Conservation (phyloP, 2,113 vertebrate genomes). For the Bos javanicus region DNA sequence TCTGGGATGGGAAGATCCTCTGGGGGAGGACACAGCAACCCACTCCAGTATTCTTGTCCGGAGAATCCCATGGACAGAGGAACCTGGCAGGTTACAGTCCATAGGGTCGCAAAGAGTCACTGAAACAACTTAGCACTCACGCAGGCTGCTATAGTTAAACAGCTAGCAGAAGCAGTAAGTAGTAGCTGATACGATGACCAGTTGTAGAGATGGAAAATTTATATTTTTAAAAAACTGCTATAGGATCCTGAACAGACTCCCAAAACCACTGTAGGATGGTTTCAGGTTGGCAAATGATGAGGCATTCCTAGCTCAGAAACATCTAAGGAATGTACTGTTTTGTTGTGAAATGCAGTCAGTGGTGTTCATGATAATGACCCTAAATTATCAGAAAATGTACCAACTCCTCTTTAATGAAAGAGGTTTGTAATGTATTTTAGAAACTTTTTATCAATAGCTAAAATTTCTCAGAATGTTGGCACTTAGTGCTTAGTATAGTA, state of each 20-base stretch:
- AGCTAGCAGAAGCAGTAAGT: not conserved
- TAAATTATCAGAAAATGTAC: not conserved
- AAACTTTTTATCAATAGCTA: not conserved
- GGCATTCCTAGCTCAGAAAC: not conserved
- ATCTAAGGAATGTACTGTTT: not conserved
- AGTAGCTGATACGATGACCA: not conserved
- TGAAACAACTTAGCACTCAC: not conserved
- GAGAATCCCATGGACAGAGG: not conserved
- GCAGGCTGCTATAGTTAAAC: not conserved
- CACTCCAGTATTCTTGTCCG: not conserved
- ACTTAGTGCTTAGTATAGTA: not conserved
- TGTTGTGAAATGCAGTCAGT: not conserved
- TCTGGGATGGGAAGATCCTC: not conserved
- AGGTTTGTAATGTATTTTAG: slow-evolving; percentile 4
- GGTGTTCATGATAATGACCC: not conserved
- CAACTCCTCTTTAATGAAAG: not conserved
- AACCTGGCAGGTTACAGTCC: not conserved
- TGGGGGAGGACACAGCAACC: not conserved
- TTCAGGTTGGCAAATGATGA: not conserved
- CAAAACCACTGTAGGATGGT: not conserved
- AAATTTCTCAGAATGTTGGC: not conserved
- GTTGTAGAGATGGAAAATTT: not conserved
- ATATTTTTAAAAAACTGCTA: not conserved
- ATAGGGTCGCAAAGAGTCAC: not conserved
- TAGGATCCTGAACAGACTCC: not conserved